Base-by-base conservation (phyloP, 2,888 invertebrate genomes). In the Acanthosepion esculentum region DNA sequence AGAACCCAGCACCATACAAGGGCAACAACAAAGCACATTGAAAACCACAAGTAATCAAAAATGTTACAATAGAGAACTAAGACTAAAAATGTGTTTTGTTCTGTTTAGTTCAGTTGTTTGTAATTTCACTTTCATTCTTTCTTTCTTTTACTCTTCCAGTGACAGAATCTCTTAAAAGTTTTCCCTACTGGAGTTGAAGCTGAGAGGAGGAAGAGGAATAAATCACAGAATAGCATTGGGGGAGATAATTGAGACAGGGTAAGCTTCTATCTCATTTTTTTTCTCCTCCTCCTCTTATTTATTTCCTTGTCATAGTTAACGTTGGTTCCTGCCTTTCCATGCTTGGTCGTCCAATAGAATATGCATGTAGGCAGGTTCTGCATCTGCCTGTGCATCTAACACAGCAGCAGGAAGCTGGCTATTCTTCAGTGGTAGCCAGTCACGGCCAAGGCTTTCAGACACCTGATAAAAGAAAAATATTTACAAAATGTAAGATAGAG, bases 401-500 rank as follows among this genome's bases (percentile, higher is more conserved):
- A 97, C 96, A 50, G 97, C 97, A 55, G 95, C 94, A 12, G 98
- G 98, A 95, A 98, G 97, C 95, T 98, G 98, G 55, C 97, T 97
- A 95, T 98, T 97, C 94, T 97, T 97, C 94, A 98, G 95, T 26
- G 98, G 98, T 95, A 97, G 97, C 98, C 98, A 98, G 91, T 97
- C 97, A 95, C 97, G 97, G 91, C 98, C 98, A 96, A 98, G 97
- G 95, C 98, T 98, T 95, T 98, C 97, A 95, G 98, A 98, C 94
- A 98, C 98, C 97, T 97, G 94, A 23, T 94, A 95, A 94, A 78
- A 78, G n/a, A 78, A n/a, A 78, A 78, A 33, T 15, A 78, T 12
- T n/a, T 78, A 5, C 12, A 78, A 78, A n/a, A 78, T 33, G 33
- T 78, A n/a, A 7, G 55, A 20, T n/a, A n/a, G 20, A 15, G 6